A percentile compares a stretch with the other conserved stretches of the same genome.
Conservation (phyloP, 2,113 vertebrate genomes). For the Lasiurus borealis region DNA sequence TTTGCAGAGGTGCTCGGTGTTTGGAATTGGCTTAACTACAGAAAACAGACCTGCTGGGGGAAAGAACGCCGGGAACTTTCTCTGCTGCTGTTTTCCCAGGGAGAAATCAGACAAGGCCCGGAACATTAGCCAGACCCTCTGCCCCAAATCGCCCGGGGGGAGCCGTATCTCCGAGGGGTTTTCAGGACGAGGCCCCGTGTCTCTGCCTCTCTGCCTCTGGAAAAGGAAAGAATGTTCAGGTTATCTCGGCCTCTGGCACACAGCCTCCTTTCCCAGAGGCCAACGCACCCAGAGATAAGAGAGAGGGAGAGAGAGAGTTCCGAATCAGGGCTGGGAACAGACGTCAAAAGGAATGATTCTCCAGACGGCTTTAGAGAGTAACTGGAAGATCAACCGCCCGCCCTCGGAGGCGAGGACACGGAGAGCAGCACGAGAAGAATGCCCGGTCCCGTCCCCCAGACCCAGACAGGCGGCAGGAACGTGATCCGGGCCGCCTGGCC, state of each 20-base stretch:
- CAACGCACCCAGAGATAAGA: neutral
- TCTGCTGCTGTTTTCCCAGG: neutral
- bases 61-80: conserved; percentile 24
- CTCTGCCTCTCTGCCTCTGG: conserved; percentile 4
- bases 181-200: neutral
- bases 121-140: neutral
- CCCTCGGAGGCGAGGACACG: neutral
- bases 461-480: neutral
- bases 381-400: neutral
- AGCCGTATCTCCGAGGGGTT: neutral
- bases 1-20: neutral
- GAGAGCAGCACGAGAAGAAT: neutral
- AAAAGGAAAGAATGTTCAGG: conserved; percentile 31
- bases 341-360: neutral
- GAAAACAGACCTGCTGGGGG: conserved; percentile 13
- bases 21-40: conserved; percentile 6
- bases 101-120: neutral
- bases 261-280: neutral
- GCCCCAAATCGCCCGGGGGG: neutral
- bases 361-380: neutral
- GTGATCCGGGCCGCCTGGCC: neutral
- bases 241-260: conserved; percentile 44
- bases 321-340: neutral
- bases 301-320: neutral
- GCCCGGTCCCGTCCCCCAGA: rapidly evolving